Conservation (phyloP, 2,113 vertebrate species). For the Castor canadensis region DNA sequence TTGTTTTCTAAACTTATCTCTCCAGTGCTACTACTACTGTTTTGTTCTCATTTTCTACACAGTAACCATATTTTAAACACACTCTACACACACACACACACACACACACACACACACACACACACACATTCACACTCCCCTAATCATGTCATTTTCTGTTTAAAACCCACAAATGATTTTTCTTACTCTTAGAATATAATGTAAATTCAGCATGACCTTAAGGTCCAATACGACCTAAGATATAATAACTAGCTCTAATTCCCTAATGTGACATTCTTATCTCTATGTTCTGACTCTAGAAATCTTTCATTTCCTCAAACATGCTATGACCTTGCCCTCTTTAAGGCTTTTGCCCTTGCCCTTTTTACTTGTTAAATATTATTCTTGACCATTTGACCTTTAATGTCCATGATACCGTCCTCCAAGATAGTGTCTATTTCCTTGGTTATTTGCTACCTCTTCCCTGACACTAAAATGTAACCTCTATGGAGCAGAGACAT, state of each 20-base stretch:
- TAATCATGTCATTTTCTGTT: neutral
- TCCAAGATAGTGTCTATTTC: neutral
- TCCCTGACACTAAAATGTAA: neutral
- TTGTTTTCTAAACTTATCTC: neutral
- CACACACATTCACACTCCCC: neutral
- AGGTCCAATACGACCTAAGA: neutral
- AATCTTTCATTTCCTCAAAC: conserved; percentile 9
- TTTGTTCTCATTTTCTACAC: neutral
- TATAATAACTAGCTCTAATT: neutral
- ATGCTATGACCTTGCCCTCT: neutral
- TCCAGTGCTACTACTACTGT: neutral
- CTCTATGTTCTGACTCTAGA: neutral
- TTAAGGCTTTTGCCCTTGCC: neutral
- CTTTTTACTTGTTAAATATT: neutral
- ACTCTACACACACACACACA: too few relatives aligned
- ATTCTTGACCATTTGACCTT: neutral
- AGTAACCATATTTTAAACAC: neutral
- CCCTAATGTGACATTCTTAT: neutral
- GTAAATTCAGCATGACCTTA: conserved; percentile 22
- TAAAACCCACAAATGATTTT: neutral
- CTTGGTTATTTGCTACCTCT: neutral
- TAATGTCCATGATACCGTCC: neutral
- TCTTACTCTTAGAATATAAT: neutral
- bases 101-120: neutral
- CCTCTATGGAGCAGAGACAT: neutral